Percentiles rank a stretch among this genome's conserved stretches.
Conservation (phyloP, 2,888 invertebrate genomes). For the Drosophila recens region DNA sequence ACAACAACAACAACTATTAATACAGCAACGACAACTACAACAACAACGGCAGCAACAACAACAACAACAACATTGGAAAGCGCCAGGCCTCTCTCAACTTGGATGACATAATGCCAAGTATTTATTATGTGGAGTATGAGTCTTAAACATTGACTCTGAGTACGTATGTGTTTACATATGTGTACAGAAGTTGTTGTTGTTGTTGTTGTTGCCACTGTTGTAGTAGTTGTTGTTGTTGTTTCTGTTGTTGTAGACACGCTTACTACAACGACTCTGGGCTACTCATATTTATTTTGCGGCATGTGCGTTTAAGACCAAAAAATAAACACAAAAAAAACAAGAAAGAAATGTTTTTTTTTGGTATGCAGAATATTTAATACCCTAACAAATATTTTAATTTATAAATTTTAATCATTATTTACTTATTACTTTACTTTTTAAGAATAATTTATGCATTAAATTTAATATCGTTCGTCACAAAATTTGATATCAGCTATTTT, state of each 20-base stretch:
- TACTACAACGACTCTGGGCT: conserved; percentile 41
- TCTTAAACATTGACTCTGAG: conserved; percentile 15
- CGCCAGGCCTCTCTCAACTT: conserved; percentile 64
- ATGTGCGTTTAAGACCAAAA: conserved; percentile 48
- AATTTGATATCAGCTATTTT: too few relatives aligned
- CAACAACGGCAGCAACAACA: conserved; percentile 22
- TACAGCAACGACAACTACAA: conserved; percentile 18
- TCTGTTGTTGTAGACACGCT: conserved; percentile 27
- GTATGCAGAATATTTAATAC: background rate
- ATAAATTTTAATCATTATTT: too few relatives aligned
- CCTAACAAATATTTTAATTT: background rate
- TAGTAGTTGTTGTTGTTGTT: background rate
- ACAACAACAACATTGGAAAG: conserved; percentile 28
- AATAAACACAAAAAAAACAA: conserved; percentile 6
- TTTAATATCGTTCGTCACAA: too few relatives aligned
- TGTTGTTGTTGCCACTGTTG: conserved; percentile 23
- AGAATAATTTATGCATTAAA: too few relatives aligned
- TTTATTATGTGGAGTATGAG: conserved; percentile 35
- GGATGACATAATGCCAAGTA: conserved; percentile 73
- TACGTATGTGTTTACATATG: conserved; percentile 19
- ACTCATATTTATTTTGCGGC: conserved; percentile 65
- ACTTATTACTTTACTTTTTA: too few relatives aligned
- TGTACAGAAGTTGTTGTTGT: conserved; percentile 6
- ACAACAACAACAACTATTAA: conserved; percentile 27
- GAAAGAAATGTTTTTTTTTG: background rate